Evolutionary conservation across 2,797 vertebrate species (phyloP).

Genomic region (Pteropus rufus): DNA sequence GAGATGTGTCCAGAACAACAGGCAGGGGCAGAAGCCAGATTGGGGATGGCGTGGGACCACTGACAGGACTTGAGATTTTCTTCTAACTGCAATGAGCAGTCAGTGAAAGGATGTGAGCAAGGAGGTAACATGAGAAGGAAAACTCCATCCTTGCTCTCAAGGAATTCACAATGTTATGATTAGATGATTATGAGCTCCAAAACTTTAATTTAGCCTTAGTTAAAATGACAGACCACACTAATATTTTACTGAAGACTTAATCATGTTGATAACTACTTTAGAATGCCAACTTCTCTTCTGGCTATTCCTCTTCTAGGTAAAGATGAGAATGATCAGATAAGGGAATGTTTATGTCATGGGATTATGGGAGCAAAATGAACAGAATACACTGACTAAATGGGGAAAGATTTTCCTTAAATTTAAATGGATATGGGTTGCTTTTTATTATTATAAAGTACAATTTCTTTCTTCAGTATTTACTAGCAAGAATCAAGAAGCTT

Average conservation of each 20-base stretch:
- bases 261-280: not conserved
- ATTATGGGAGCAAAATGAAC: not conserved
- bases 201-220: slow-evolving; percentile 37
- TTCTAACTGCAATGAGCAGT: not conserved
- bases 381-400: not conserved
- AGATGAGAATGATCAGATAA: not conserved
- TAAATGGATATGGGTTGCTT: not conserved
- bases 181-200: slow-evolving; percentile 47
- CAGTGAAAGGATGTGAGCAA: not conserved
- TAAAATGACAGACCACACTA: slow-evolving; percentile 5
- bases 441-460: not conserved
- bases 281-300: not conserved
- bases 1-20: not conserved
- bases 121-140: not conserved
- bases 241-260: not conserved
- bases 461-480: not conserved
- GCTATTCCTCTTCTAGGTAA: not conserved
- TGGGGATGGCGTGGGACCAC: rapidly evolving
- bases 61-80: not conserved
- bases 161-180: slow-evolving; percentile 1
- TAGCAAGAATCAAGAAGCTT: not conserved
- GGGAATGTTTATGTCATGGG: not conserved
- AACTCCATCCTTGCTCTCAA: not conserved
- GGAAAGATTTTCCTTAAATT: not conserved
- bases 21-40: not conserved